Base-by-base conservation (phyloP, 2,113 vertebrate genomes). In the Pachyramphus minor region DNA sequence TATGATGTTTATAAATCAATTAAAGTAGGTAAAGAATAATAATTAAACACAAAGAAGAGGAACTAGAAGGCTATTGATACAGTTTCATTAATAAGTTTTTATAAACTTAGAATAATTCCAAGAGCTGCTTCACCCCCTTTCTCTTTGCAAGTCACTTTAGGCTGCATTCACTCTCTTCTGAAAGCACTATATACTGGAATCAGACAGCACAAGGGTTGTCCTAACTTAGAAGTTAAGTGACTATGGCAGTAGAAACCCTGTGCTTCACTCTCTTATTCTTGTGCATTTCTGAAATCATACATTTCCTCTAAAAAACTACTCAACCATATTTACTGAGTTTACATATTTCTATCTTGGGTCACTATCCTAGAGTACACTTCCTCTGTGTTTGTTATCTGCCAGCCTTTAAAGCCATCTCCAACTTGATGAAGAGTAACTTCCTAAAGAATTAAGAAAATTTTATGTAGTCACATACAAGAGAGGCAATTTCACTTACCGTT, bases 401-500 rank as follows among this genome's bases (percentile, higher is more conserved):
- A 75, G 39, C 33, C 84, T 63, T 87, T 64, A 81, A 1, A 78
- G 56, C 11, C 35, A 69, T 10, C 53, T 93, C 53, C 74, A 75
- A 63, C 35, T 33, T 39, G 6, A 68, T 28, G 24, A 28, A 15
- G 11, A 67, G 11, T 21, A 94, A 75, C n/a, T 39, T 75, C 45
- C 45, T 35, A 30, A 44, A 83, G 45, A 83, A 79, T 42, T 37
- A 59, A 72, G 37, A 60, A 31, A 18, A 37, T 24, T 33, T 42
- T 33, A 49, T 0, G 10, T 3, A 72, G 42, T 42, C 56, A 52
- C 18, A 74, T 4, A 50, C 30, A 35, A 55, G 24, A 69, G 12
- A 81, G 19, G 20, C 24, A 76, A 60, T 33, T 59, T 47, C 49
- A 98, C 98, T 97, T 98, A 99, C 99, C 74, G 99, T 99, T 80